phyloP scores from a whole-genome alignment of 2,888 invertebrate genomes.

The Drosophila ezoana region DNA sequence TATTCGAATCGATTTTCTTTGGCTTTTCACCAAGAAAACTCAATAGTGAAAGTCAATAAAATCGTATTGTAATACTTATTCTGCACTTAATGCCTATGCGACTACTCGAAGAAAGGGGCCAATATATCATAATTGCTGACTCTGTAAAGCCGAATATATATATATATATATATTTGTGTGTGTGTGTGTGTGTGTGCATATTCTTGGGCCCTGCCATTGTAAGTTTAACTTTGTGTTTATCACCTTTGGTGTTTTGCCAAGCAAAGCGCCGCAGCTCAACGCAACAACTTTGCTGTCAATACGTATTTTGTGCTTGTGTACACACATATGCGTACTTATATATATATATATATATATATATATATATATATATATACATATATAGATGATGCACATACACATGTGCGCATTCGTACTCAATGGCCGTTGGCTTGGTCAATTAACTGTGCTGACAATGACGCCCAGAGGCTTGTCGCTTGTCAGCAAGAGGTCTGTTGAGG shows the following conservation, averaged over 20 bases:
- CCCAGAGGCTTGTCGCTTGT: not conserved
- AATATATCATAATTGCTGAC: no score
- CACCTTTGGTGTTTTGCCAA: slow-evolving; percentile 33
- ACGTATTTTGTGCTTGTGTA: slow-evolving; percentile 10
- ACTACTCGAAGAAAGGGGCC: no score
- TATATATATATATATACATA: not conserved
- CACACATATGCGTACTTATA: not conserved
- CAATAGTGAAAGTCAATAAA: no score
- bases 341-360: not conserved
- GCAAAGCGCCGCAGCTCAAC: slow-evolving; percentile 58
- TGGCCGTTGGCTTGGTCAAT: slow-evolving; percentile 59
- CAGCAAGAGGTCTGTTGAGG: not conserved
- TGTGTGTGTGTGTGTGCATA: not conserved
- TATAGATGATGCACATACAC: not conserved
- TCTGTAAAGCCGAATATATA: no score
- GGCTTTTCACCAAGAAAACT: no score
- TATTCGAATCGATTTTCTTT: no score
- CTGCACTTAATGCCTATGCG: no score
- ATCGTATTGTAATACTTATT: no score
- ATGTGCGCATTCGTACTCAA: slow-evolving; percentile 28
- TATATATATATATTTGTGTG: no score
- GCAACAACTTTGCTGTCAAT: slow-evolving; percentile 45
- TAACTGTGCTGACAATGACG: slow-evolving; percentile 67
- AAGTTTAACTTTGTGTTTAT: slow-evolving; percentile 32
- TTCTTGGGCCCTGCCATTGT: slow-evolving; percentile 13